These are phyloP conservation scores for Centruroides sculpturatus DNA, from an alignment of 1,140 invertebrate genomes.

Conservation along the genomic window DNA sequence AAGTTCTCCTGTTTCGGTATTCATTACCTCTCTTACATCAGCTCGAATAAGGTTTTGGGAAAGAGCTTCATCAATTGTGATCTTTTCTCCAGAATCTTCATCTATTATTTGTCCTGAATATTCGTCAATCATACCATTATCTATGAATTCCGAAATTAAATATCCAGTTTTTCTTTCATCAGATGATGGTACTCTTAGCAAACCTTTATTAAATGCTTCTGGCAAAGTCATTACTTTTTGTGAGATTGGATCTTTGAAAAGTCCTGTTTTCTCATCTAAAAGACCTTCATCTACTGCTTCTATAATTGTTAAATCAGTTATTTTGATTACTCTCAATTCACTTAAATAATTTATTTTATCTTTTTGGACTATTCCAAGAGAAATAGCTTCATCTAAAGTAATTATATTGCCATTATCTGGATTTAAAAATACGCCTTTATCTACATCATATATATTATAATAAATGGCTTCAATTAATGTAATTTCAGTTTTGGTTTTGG, in stretches of 20 bases:
- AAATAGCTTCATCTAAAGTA: conserved; percentile 61
- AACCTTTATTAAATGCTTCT: conserved; percentile 35
- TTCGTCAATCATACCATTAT: conserved; percentile 59
- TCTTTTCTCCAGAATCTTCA: conserved; percentile 62
- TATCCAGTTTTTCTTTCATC: conserved; percentile 29
- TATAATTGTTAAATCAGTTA: conserved; percentile 44
- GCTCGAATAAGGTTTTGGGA: conserved; percentile 57
- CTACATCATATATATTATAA: conserved; percentile 70
- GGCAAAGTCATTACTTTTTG: conserved; percentile 29
- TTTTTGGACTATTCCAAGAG: conserved; percentile 32
- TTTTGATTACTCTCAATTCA: conserved; percentile 10
- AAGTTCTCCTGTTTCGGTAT: conserved; percentile 56
- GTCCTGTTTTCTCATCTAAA: conserved; percentile 51
- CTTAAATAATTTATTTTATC: conserved; percentile 12
- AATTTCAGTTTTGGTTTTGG: conserved; percentile 60
- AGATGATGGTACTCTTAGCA: conserved; percentile 31
- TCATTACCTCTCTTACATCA: conserved; percentile 60
- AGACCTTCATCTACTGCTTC: conserved; percentile 53
- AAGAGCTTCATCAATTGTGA: conserved; percentile 61
- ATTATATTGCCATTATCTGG: conserved; percentile 45
- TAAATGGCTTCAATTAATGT: conserved; percentile 77
- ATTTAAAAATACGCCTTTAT: conserved; percentile 45
- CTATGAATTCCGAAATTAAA: conserved; percentile 62
- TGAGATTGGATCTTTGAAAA: conserved; percentile 49
- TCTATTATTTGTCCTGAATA: conserved; percentile 62